Evolutionary conservation across 2,888 invertebrate genomes (phyloP), one percentile per base, ranked within the genome.

Genomic region (Nomada ferruginata): DNA sequence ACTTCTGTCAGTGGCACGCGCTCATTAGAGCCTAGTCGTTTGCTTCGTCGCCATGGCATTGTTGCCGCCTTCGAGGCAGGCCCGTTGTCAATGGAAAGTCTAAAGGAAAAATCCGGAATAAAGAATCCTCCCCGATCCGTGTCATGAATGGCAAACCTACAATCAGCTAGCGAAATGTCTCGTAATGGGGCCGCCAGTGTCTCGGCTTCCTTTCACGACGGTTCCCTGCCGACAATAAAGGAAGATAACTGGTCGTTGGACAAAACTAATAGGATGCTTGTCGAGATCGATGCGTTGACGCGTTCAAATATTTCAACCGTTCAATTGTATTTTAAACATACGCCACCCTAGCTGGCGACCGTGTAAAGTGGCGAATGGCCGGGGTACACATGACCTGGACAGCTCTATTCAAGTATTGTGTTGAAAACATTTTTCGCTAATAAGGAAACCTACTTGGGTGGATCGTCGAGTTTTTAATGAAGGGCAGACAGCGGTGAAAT

Each of bases 1-100:
- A 82, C 65, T 82, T 88, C 91, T 93, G 93, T 93, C 93, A 93
- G 76, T 88, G 91, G 88, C 93, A 93, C 93, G 93, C 92, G 93
- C 93, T 93, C 93, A 93, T 93, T 93, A 93, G 90, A 89, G 85
- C 75, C 71, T 85, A 66, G 80, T 76, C 76, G 84, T 69, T 83
- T 72, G 77, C 78, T 11, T 47, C 47, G 47, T 3, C 47, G 69
- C 52, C 82, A 47, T 70, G 83, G 84, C 72, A 89, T 89, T 89
- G 90, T 90, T 83, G 72, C 76, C 76, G 75, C 70, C 76, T 53
- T 61, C 50, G 60, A 57, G 36, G 53, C 23, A 29, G n/a, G 29
- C 26, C 13, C 69, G 75, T 76, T 73, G 78, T 86, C 83, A 88
- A 88, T 87, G 82, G 87, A 73, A 76, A 72, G 53, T 82, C 79